Conservation (phyloP, 1,140 invertebrate genomes). For the Diplogasteroides magnus region DNA sequence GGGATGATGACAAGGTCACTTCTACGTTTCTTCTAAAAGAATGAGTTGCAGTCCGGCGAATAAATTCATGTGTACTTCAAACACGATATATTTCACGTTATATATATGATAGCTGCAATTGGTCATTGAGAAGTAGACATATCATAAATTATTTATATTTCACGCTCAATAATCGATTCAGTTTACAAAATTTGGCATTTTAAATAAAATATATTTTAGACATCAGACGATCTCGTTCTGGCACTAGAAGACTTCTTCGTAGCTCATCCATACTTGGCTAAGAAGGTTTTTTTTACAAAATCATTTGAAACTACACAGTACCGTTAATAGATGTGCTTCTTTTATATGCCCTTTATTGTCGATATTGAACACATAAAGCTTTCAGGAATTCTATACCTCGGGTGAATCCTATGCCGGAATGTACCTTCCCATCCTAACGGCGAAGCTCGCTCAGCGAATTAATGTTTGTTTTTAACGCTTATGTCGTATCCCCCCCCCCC, state of each 20-base stretch:
- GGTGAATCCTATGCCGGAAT: constrained; percentile 57
- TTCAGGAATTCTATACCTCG: constrained; percentile 58
- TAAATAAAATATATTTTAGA: constrained; percentile 7
- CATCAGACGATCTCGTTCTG: constrained; percentile 14
- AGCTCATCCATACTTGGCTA: constrained; percentile 35
- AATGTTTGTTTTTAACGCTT: too few relatives aligned
- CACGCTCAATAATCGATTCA: too few relatives aligned
- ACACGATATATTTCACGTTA: too few relatives aligned
- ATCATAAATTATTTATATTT: too few relatives aligned
- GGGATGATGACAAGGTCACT: constrained; percentile 56
- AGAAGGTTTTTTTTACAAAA: too few relatives aligned
- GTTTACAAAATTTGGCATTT: too few relatives aligned
- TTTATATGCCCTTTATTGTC: background rate
- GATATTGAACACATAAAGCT: constrained; percentile 20
- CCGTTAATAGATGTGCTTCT: too few relatives aligned
- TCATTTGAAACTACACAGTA: too few relatives aligned
- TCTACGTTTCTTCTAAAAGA: background rate
- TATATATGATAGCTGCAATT: too few relatives aligned
- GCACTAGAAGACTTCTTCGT: constrained; percentile 56
- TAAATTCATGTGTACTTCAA: too few relatives aligned
- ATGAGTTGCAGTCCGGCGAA: background rate
- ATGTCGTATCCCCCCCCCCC: too few relatives aligned
- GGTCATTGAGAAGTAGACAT: too few relatives aligned
- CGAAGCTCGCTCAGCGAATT: constrained; percentile 39
- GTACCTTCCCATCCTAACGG: constrained; percentile 58